Evolutionary conservation across 1,140 invertebrate genomes (phyloP).

Genomic region (Hycleus cichorii): DNA sequence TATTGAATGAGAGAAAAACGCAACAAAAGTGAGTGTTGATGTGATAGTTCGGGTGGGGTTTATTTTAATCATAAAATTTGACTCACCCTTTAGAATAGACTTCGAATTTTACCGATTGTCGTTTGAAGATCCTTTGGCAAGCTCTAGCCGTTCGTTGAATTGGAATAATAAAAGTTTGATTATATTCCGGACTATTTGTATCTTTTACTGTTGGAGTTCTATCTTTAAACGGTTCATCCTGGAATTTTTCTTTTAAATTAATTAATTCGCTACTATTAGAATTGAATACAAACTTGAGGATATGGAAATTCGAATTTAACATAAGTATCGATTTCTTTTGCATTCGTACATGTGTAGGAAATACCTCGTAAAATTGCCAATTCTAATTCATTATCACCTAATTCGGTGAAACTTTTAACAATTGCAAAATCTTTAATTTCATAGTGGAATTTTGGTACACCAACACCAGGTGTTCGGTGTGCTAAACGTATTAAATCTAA

Average conservation of each 20-base stretch:
- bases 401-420: constrained; percentile 88
- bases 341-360: constrained; percentile 75
- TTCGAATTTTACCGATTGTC: constrained; percentile 83
- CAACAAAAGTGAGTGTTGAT: too few species aligned
- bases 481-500: constrained; percentile 76
- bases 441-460: constrained; percentile 89
- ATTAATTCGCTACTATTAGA: too few species aligned
- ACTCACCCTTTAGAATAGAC: constrained; percentile 88
- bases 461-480: constrained; percentile 48
- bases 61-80: too few species aligned
- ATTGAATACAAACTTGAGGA: constrained; percentile 59
- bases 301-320: constrained; percentile 91
- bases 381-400: constrained; percentile 86
- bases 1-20: too few species aligned
- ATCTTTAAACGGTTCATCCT: constrained; percentile 72
- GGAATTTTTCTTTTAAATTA: constrained; percentile 16
- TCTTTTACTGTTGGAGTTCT: constrained; percentile 73
- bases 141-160: constrained; percentile 72
- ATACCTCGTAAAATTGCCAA: constrained; percentile 79
- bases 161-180: constrained; percentile 66
- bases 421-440: constrained; percentile 83
- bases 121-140: constrained; percentile 79
- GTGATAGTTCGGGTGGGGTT: too few species aligned
- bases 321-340: constrained; percentile 89
- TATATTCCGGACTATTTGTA: constrained; percentile 84